These are phyloP conservation scores for Enteromius paludinosus DNA, from an alignment of 2,797 vertebrate species.

Conservation along the genomic window DNA sequence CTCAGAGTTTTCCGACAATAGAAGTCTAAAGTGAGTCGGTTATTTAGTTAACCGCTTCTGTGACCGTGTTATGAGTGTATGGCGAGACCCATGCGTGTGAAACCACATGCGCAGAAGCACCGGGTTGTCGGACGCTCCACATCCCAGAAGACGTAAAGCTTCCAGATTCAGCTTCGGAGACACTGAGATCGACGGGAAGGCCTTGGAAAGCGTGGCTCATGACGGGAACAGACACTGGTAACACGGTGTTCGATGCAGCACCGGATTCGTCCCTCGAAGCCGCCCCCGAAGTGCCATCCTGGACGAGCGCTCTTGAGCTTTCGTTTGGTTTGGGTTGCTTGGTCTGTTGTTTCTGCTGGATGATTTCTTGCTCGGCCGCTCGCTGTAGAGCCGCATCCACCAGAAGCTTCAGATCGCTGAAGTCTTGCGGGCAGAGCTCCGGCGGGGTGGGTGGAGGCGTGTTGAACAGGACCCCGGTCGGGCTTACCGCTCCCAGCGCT, in stretches of 20 bases:
- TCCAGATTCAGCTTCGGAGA: slow-evolving; percentile 22
- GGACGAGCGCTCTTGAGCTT: not conserved
- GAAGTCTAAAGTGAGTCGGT: not conserved
- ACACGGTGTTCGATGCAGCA: slow-evolving; percentile 69
- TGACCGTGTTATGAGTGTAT: slow-evolving; percentile 72
- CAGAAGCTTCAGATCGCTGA: slow-evolving; percentile 90
- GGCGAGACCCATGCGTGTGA: slow-evolving; percentile 73
- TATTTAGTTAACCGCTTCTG: slow-evolving; percentile 75
- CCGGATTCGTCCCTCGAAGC: slow-evolving; percentile 68
- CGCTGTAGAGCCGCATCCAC: slow-evolving; percentile 90
- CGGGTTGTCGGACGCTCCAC: slow-evolving; percentile 74
- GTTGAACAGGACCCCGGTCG: slow-evolving; percentile 86
- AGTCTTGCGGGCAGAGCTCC: slow-evolving; percentile 87
- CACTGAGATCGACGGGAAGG: slow-evolving; percentile 41
- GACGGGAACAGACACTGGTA: slow-evolving; percentile 59
- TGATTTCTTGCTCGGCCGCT: slow-evolving; percentile 88
- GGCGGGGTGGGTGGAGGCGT: slow-evolving; percentile 90
- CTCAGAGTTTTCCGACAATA: not conserved
- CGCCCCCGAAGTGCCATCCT: not conserved
- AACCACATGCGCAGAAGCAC: slow-evolving; percentile 67
- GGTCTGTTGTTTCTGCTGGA: slow-evolving; percentile 69
- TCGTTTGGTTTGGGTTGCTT: slow-evolving; percentile 57
- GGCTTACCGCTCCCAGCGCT: slow-evolving; percentile 77
- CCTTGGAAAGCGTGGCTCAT: slow-evolving; percentile 54
- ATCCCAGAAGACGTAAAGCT: slow-evolving; percentile 56